phyloP scores from a whole-genome alignment of 2,113 vertebrate species.

The Triplophysa dalaica region DNA sequence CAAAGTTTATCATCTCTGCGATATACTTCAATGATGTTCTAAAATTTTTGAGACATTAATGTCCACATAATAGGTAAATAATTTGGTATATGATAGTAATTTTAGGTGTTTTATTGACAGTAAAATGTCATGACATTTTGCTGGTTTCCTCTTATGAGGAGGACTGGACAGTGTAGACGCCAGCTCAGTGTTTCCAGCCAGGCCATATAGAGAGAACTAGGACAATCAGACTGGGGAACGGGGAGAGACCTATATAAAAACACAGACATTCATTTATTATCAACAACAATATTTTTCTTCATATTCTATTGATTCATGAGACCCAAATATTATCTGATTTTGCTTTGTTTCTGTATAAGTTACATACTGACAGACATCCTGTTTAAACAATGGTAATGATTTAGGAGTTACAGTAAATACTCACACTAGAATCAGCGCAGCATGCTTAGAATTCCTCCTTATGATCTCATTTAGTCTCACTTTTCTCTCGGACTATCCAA shows the following conservation, averaged over 20 bases:
- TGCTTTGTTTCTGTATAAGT: constrained; percentile 3
- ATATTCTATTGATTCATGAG: background rate
- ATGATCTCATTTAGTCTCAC: constrained; percentile 76
- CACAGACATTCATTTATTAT: constrained; percentile 15
- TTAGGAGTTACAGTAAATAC: constrained; percentile 52
- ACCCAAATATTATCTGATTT: constrained; percentile 6
- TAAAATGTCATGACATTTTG: constrained; percentile 72
- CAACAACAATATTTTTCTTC: background rate
- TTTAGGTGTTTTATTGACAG: constrained; percentile 65
- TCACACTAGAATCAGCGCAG: constrained; percentile 75
- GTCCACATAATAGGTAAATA: background rate
- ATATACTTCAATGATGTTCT: background rate
- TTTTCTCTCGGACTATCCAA: constrained; percentile 70
- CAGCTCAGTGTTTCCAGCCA: constrained; percentile 71
- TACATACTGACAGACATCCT: background rate
- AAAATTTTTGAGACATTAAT: background rate
- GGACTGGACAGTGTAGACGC: constrained; percentile 65
- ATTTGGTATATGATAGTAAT: background rate
- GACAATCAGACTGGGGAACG: constrained; percentile 66
- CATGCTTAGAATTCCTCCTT: constrained; percentile 69
- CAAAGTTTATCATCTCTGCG: too few relatives aligned
- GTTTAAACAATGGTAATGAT: constrained; percentile 15
- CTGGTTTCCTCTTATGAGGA: constrained; percentile 76
- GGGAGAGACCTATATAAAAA: constrained; percentile 68
- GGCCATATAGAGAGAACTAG: constrained; percentile 73